Conservation (phyloP, 2,888 invertebrate species). For the Carterocephalus palaemon region DNA sequence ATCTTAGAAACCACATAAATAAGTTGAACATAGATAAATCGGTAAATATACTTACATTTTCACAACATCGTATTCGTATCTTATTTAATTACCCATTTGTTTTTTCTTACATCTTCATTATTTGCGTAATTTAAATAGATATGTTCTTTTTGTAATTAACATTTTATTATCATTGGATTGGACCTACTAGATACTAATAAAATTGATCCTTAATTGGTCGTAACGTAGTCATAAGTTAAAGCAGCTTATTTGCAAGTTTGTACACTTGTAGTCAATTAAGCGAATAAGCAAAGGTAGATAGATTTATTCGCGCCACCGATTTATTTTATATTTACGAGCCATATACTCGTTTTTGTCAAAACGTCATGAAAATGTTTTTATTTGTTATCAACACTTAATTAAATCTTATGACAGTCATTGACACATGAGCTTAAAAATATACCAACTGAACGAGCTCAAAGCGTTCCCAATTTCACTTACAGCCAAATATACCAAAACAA, state of each 20-base stretch:
- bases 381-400: no score
- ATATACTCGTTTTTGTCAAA: no score
- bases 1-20: no score
- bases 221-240: conserved; percentile 7
- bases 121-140: not conserved
- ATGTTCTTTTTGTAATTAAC: not conserved
- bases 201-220: no score
- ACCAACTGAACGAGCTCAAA: no score
- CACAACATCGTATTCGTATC: no score
- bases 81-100: no score
- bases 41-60: no score
- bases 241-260: conserved; percentile 13
- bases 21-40: no score
- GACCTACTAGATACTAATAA: not conserved
- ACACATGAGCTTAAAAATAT: no score
- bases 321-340: conserved; percentile 9
- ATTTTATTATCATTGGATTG: not conserved
- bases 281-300: conserved; percentile 14
- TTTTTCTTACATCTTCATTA: not conserved
- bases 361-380: no score
- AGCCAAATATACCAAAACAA: conserved; percentile 15
- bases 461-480: conserved; percentile 1
- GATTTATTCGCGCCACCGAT: conserved; percentile 13
- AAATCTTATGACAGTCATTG: no score
- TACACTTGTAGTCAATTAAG: conserved; percentile 14